Evolutionary conservation across 35 echinoderm and acorn worm genomes (phyloP).

Genomic region (Stichopus chloronotus): DNA sequence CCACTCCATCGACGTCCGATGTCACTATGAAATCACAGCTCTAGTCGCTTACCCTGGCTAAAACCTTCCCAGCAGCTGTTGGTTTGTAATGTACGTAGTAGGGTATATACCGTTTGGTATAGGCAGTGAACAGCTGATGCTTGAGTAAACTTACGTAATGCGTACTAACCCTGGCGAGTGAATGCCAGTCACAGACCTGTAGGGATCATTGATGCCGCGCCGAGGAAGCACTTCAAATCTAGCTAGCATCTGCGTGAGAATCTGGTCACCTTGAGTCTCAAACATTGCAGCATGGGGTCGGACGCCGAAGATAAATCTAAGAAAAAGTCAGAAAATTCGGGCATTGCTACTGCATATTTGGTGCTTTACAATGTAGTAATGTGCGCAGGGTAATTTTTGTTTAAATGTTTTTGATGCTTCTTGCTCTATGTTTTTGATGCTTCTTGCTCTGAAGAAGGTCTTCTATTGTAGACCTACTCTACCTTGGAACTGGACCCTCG

Average conservation of each 20-base stretch:
- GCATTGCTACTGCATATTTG: constrained; percentile 86
- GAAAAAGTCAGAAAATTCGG: constrained; percentile 64
- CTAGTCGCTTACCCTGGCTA: too few relatives aligned
- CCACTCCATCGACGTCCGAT: too few relatives aligned
- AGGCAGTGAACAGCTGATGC: too few relatives aligned
- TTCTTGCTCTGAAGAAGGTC: not conserved
- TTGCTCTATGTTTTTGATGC: not conserved
- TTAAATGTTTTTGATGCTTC: not conserved
- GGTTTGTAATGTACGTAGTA: too few relatives aligned
- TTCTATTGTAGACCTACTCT: not conserved
- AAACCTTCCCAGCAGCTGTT: too few relatives aligned
- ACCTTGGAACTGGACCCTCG: not conserved
- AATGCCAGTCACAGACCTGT: too few relatives aligned
- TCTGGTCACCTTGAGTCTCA: not conserved
- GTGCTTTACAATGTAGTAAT: constrained; percentile 95
- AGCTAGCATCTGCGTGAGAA: not conserved
- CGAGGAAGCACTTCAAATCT: too few relatives aligned
- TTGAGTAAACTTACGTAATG: too few relatives aligned
- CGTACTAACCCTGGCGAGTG: too few relatives aligned
- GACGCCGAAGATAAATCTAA: constrained; percentile 48
- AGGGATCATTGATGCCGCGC: too few relatives aligned
- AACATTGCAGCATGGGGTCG: constrained; percentile 28
- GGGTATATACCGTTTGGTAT: too few relatives aligned
- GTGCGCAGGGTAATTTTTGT: constrained; percentile 86
- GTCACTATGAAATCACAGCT: too few relatives aligned